A percentile compares a stretch with the other conserved stretches of the same genome.
These are phyloP conservation scores for Henricia sp. DNA, from an alignment of 53 echinoderm and acorn worm species.

Conservation along the genomic window DNA sequence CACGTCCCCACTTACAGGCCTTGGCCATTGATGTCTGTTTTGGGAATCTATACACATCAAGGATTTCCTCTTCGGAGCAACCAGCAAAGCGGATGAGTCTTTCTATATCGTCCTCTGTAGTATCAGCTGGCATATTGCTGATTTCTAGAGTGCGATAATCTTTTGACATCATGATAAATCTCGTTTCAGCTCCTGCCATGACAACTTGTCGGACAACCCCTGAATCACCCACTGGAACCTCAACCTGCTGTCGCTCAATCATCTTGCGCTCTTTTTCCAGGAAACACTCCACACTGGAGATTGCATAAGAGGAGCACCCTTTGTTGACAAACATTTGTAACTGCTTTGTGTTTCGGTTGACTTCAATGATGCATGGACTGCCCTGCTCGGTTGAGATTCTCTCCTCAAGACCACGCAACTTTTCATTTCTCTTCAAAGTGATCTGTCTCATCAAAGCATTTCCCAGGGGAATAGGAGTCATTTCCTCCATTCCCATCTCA, in stretches of 20 bases:
- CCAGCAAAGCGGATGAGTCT: conserved; percentile 19
- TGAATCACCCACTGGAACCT: conserved; percentile 57
- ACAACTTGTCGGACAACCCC: conserved; percentile 64
- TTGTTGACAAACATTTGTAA: conserved; percentile 43
- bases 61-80: conserved; percentile 29
- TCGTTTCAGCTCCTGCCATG: conserved; percentile 50
- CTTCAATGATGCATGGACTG: conserved; percentile 57
- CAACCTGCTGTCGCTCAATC: conserved; percentile 49
- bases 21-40: conserved; percentile 31
- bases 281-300: background rate
- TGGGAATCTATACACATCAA: conserved; percentile 59
- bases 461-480: conserved; percentile 25
- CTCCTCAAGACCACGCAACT: conserved; percentile 60
- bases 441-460: conserved; percentile 61
- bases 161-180: conserved; percentile 56
- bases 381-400: background rate
- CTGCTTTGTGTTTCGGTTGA: conserved; percentile 30
- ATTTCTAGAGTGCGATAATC: conserved; percentile 67
- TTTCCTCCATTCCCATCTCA: conserved; percentile 44
- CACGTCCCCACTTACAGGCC: conserved; percentile 54
- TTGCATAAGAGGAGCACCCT: background rate
- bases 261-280: conserved; percentile 25
- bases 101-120: conserved; percentile 7
- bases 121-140: conserved; percentile 15
- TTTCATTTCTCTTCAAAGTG: conserved; percentile 38